These are phyloP conservation scores for Rhadina sibilatrix DNA, from an alignment of 2,113 vertebrate genomes.

Conservation along the genomic window DNA sequence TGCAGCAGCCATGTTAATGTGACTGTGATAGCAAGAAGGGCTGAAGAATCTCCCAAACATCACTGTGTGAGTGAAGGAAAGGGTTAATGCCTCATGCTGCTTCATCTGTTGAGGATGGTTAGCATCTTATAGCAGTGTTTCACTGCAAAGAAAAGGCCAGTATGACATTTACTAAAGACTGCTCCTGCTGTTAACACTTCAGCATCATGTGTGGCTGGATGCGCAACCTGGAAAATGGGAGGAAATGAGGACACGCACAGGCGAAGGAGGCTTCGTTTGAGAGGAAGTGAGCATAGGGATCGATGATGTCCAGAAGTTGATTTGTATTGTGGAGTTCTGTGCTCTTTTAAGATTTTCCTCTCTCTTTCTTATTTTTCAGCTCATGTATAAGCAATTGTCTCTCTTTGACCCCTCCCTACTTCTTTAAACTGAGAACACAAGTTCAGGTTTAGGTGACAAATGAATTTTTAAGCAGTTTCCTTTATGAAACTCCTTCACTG, in stretches of 20 bases:
- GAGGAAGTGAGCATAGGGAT: not conserved
- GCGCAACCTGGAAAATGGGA: not conserved
- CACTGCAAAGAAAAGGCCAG: slow-evolving; percentile 18
- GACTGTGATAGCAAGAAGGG: not conserved
- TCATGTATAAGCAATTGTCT: not conserved
- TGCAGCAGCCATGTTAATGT: not conserved
- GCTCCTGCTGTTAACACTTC: slow-evolving; percentile 11
- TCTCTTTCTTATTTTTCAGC: not conserved
- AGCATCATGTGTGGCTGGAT: not conserved
- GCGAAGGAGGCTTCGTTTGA: accelerated
- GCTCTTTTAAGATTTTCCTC: not conserved
- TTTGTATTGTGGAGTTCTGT: not conserved
- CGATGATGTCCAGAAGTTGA: not conserved
- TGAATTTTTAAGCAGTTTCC: not conserved
- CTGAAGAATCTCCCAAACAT: not conserved
- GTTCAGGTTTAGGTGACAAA: not conserved
- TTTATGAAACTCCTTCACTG: not conserved
- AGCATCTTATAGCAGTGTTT: not conserved
- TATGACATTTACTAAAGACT: slow-evolving; percentile 40
- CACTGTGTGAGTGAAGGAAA: not conserved
- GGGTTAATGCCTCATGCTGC: not conserved
- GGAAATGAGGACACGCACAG: not conserved
- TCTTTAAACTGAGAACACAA: not conserved
- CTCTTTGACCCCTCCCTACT: not conserved
- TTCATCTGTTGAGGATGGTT: slow-evolving; percentile 7